phyloP scores from a whole-genome alignment of 35 echinoderm and acorn worm genomes.

The Stichopus chloronotus region DNA sequence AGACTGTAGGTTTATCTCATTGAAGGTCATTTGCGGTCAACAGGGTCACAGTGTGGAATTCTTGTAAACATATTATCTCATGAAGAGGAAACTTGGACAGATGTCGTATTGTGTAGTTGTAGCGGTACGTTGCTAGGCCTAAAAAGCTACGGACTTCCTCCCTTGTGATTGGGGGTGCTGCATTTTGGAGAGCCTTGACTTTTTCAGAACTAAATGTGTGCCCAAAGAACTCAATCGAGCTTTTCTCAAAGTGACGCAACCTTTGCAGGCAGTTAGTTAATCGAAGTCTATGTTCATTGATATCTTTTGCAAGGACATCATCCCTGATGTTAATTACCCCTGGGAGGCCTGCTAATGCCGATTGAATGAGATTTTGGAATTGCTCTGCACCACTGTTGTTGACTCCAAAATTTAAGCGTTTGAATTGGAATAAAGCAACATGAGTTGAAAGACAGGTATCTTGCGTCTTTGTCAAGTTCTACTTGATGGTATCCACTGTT shows the following conservation, averaged over 20 bases:
- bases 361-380: constrained; percentile 73
- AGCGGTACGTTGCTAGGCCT: constrained; percentile 69
- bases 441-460: constrained; percentile 77
- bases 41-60: too few relatives aligned
- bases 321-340: constrained; percentile 80
- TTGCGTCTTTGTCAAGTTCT: constrained; percentile 65
- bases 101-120: constrained; percentile 53
- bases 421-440: constrained; percentile 68
- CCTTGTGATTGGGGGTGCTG: constrained; percentile 56
- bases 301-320: constrained; percentile 53
- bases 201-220: constrained; percentile 65
- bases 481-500: constrained; percentile 74
- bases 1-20: too few relatives aligned
- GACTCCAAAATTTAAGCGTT: constrained; percentile 79
- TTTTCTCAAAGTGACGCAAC: constrained; percentile 54
- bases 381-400: constrained; percentile 71
- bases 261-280: constrained; percentile 60
- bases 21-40: too few relatives aligned
- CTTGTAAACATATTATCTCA: too few relatives aligned
- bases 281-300: constrained; percentile 30
- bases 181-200: constrained; percentile 65
- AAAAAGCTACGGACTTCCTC: constrained; percentile 77
- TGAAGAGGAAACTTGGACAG: too few relatives aligned
- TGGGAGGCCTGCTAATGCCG: constrained; percentile 32
- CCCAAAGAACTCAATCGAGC: constrained; percentile 71